Conservation (phyloP, 2,797 vertebrate species). For the Phrynocephalus guinanensis region DNA sequence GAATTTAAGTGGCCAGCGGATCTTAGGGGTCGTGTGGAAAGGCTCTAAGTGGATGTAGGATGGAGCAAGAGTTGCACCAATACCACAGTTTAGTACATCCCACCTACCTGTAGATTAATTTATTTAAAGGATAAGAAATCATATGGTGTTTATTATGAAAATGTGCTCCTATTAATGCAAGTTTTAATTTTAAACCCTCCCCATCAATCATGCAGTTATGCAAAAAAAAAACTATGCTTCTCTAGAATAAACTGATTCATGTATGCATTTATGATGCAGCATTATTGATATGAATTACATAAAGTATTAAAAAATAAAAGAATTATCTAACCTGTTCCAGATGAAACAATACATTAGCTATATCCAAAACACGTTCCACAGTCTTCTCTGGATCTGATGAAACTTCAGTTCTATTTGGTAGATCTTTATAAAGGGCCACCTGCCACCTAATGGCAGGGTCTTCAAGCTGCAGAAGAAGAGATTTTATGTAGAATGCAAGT, state of each 20-base stretch:
- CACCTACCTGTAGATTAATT: background rate
- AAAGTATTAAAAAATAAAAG: background rate
- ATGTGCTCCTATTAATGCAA: background rate
- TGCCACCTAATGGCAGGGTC: constrained; percentile 97
- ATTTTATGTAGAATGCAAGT: background rate
- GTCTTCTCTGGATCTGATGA: constrained; percentile 90
- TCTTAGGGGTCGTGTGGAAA: no score
- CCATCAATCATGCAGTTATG: no score
- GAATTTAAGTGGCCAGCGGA: no score
- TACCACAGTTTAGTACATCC: background rate
- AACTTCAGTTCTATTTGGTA: constrained; percentile 88
- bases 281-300: background rate
- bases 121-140: background rate
- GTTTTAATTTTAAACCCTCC: background rate
- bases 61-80: no score
- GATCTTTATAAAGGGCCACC: constrained; percentile 94
- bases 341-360: constrained; percentile 94
- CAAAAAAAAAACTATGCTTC: background rate
- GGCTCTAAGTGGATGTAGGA: background rate
- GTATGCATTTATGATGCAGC: no score
- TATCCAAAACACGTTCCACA: constrained; percentile 90
- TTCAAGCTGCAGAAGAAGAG: constrained; percentile 83
- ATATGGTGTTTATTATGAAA: background rate
- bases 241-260: background rate
- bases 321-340: constrained; percentile 89